Conservation (phyloP, 2,113 vertebrate species). For the Dipodomys merriami region DNA sequence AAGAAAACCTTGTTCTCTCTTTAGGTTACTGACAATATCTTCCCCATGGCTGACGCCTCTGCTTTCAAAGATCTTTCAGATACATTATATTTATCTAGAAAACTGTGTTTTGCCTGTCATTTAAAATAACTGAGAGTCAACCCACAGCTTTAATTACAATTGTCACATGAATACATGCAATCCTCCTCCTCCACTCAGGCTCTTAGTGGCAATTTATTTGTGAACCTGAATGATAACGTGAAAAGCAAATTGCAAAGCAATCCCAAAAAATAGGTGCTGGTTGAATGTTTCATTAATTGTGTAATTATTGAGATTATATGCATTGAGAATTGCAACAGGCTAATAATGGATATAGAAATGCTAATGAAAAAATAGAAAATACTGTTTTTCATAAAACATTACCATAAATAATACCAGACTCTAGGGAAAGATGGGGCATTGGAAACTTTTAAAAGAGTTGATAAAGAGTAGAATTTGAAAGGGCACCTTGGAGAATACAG, state of each 20-base stretch:
- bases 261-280: conserved; percentile 1
- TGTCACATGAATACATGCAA: conserved; percentile 35
- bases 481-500: neutral
- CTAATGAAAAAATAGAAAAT: conserved; percentile 33
- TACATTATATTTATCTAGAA: conserved; percentile 29
- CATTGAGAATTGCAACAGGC: conserved; percentile 29
- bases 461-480: conserved; percentile 3
- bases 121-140: conserved; percentile 51
- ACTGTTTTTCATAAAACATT: conserved; percentile 27
- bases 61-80: conserved; percentile 43
- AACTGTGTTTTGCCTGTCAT: conserved; percentile 31
- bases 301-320: conserved; percentile 39
- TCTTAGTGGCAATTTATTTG: conserved; percentile 48
- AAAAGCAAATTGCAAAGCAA: conserved; percentile 64
- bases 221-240: conserved; percentile 58
- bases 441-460: neutral
- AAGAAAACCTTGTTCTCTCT: neutral
- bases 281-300: conserved; percentile 3
- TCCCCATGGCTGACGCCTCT: neutral
- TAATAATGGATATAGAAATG: conserved; percentile 41
- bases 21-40: neutral
- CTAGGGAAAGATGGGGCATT: neutral
- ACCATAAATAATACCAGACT: conserved; percentile 35
- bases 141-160: conserved; percentile 64
- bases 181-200: neutral